A percentile compares a stretch with the other conserved stretches of the same genome.
Evolutionary conservation across 1,140 invertebrate species (phyloP).

Genomic region (Aphaenogaster ashmeadi): DNA sequence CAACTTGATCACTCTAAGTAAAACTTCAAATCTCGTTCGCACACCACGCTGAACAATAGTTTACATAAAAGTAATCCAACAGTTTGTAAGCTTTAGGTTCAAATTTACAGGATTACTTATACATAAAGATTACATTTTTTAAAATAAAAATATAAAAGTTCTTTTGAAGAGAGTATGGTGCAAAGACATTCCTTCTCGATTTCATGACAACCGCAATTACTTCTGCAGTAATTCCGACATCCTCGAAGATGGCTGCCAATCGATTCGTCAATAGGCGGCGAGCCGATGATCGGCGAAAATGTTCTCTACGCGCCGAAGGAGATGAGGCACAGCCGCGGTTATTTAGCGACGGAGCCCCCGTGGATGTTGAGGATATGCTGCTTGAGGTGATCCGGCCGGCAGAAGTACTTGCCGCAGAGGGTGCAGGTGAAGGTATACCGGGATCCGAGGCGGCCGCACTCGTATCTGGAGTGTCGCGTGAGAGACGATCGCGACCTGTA

Average conservation of each 20-base stretch:
- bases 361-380: slow-evolving; percentile 87
- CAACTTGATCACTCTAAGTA: background rate
- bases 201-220: background rate
- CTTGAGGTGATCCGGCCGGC: slow-evolving; percentile 86
- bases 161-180: background rate
- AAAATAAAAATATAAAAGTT: slow-evolving; percentile 40
- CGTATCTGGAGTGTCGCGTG: slow-evolving; percentile 87
- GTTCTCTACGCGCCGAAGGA: background rate
- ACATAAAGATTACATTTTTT: background rate
- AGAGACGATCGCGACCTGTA: slow-evolving; percentile 86
- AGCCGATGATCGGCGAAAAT: background rate
- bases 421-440: slow-evolving; percentile 87
- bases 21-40: background rate
- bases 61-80: slow-evolving; percentile 6
- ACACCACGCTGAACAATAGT: background rate
- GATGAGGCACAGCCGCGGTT: slow-evolving; percentile 54
- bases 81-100: background rate
- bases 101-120: background rate
- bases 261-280: background rate
- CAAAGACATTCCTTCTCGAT: background rate
- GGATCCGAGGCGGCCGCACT: slow-evolving; percentile 86
- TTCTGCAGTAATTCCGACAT: background rate
- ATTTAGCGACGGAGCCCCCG: slow-evolving; percentile 83
- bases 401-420: slow-evolving; percentile 86
- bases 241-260: background rate